Conservation (phyloP, 2,797 vertebrate species). For the Chelidonichthys spinosus region DNA sequence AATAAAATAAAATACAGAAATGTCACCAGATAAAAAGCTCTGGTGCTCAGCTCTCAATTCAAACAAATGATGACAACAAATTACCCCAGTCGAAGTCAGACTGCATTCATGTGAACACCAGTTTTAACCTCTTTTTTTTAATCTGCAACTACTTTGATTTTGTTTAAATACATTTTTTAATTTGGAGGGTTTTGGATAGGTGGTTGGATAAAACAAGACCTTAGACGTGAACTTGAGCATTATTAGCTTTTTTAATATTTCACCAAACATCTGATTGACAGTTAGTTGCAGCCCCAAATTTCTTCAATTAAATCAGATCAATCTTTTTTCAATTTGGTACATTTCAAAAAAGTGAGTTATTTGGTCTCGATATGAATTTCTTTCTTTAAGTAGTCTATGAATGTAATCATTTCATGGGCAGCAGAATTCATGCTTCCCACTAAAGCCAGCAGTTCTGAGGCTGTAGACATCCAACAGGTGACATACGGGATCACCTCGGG, state of each 20-base stretch:
- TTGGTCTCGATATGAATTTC: too few relatives aligned
- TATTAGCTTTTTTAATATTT: too few relatives aligned
- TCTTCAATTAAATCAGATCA: neutral
- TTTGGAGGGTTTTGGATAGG: too few relatives aligned
- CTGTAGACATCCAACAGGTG: slow-evolving; percentile 18
- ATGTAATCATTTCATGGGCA: neutral
- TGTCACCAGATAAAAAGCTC: neutral
- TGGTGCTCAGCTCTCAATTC: neutral
- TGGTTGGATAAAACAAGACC: too few relatives aligned
- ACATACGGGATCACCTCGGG: neutral
- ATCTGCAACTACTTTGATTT: too few relatives aligned
- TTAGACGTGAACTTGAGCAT: too few relatives aligned
- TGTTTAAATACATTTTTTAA: too few relatives aligned
- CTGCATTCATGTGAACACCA: neutral
- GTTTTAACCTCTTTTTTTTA: too few relatives aligned
- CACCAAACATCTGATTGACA: too few relatives aligned
- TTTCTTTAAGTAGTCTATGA: too few relatives aligned
- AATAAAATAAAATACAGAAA: neutral
- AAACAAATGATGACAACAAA: neutral
- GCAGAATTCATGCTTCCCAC: neutral
- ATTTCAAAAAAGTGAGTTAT: too few relatives aligned
- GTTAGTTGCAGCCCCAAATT: neutral
- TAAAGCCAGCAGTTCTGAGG: slow-evolving; percentile 15
- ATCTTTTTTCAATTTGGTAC: neutral
- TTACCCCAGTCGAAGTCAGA: neutral